Base-by-base conservation (phyloP, 2,113 vertebrate genomes). In the Tyrannus savana region DNA sequence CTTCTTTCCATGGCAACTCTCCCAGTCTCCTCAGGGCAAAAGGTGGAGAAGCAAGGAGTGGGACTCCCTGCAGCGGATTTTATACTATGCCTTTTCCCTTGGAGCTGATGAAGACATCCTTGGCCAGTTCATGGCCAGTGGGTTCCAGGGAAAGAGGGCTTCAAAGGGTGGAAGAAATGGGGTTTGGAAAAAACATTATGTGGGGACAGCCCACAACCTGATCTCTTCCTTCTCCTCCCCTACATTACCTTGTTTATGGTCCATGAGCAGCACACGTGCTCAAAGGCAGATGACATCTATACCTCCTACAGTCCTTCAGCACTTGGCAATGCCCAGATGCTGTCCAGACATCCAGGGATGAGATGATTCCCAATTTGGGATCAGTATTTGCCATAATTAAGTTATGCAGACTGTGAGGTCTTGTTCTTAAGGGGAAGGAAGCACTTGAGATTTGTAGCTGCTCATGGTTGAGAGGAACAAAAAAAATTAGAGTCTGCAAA, bases 41-140 rank as follows among this genome's bases (percentile, higher is more conserved):
- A 31, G 4, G 39, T 35, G 17, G 37, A 30, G 14, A 60, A n/a
- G 19, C 12, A 21, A 8, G 12, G 5, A 7, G 8, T n/a, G 30
- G 23, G 28, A 10, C 23, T 74, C 2, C 0, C 19, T 62, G 24
- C 17, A 4, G 2, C 12, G 9, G 3, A 30, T 53, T 75, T 24
- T 21, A 10, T 15, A 58, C 49, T 21, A 7, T 35, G 28, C 10
- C 8, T 10, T 46, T 12, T 27, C 7, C 6, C 6, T 28, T 62
- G 35, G 35, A 60, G 2, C 9, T 42, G 46, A 44, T 37, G 37
- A 37, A 37, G 37, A 37, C 37, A 37, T 37, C 37, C 37, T 37
- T 14, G 59, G 9, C 35, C 49, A 6, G 23, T 49, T 2, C 3
- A 35, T 33, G 50, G 16, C 3, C 33, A 50, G 23, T 35, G 31